Conservation (phyloP, 1,140 invertebrate genomes). For the Halesus radiatus region DNA sequence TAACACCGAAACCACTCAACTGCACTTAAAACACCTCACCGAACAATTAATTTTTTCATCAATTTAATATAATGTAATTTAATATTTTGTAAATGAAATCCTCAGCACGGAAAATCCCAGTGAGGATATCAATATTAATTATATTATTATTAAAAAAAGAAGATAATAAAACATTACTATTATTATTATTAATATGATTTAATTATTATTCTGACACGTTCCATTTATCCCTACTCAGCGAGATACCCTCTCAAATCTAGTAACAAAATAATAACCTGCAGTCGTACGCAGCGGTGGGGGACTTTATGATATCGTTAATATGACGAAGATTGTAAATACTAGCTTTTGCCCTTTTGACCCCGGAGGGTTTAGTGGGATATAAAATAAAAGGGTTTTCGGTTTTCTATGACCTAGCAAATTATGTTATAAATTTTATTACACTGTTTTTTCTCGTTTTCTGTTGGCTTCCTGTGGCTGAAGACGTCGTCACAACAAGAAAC, state of each 20-base stretch:
- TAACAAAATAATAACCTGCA: constrained; percentile 7
- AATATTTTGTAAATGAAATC: too few relatives aligned
- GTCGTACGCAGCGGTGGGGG: background rate
- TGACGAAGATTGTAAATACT: constrained; percentile 39
- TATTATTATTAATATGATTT: too few relatives aligned
- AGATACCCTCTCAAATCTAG: background rate
- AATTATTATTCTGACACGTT: constrained; percentile 8
- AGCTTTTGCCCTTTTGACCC: constrained; percentile 25
- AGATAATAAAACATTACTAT: too few relatives aligned
- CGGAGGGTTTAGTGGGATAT: background rate
- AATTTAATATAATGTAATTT: too few relatives aligned
- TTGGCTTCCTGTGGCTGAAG: background rate
- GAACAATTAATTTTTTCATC: too few relatives aligned
- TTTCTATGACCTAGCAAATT: background rate
- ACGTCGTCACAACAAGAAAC: background rate
- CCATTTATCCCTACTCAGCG: constrained; percentile 13
- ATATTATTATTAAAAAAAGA: too few relatives aligned
- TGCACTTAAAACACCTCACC: too few relatives aligned
- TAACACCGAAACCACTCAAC: too few relatives aligned
- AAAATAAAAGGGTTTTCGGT: background rate
- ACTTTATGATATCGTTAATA: constrained; percentile 38
- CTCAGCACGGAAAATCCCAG: too few relatives aligned
- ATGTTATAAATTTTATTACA: background rate
- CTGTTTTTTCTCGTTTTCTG: background rate
- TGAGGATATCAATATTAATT: too few relatives aligned